phyloP scores from a whole-genome alignment of 1,140 invertebrate species.

The Drosophila sechellia region DNA sequence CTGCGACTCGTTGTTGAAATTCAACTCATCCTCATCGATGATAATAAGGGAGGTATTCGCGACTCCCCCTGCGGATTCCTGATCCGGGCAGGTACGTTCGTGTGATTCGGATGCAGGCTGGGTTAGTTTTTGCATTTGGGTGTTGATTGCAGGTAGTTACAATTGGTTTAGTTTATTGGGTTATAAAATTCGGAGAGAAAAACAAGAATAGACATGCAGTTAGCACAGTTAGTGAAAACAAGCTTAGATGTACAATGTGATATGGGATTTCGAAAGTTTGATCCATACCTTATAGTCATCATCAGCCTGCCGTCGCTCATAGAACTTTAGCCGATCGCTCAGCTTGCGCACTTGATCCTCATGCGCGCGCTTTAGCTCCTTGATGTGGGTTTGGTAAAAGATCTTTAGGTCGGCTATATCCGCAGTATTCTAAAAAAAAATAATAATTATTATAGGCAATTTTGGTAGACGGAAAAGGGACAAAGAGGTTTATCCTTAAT shows the following conservation, averaged over 20 bases:
- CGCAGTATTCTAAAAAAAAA: slow-evolving; percentile 29
- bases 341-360: slow-evolving; percentile 69
- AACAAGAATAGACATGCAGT: slow-evolving; percentile 72
- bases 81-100: slow-evolving; percentile 51
- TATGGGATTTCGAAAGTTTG: too few relatives aligned
- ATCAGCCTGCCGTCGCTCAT: slow-evolving; percentile 70
- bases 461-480: background rate
- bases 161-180: slow-evolving; percentile 56
- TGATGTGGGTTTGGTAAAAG: slow-evolving; percentile 77
- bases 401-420: slow-evolving; percentile 68
- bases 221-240: slow-evolving; percentile 48
- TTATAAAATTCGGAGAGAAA: slow-evolving; percentile 51
- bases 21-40: slow-evolving; percentile 81
- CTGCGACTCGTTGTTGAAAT: slow-evolving; percentile 82
- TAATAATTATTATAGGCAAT: background rate
- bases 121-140: slow-evolving; percentile 45
- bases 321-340: slow-evolving; percentile 65
- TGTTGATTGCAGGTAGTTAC: slow-evolving; percentile 62
- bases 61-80: slow-evolving; percentile 9
- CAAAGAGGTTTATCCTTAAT: too few relatives aligned
- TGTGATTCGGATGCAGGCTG: slow-evolving; percentile 44
- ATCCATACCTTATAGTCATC: slow-evolving; percentile 79
- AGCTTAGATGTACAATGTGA: slow-evolving; percentile 1
- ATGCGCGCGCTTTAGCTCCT: slow-evolving; percentile 65
- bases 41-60: slow-evolving; percentile 73